Conservation (phyloP, 2,113 vertebrate genomes). For the Irena cyanogastra region DNA sequence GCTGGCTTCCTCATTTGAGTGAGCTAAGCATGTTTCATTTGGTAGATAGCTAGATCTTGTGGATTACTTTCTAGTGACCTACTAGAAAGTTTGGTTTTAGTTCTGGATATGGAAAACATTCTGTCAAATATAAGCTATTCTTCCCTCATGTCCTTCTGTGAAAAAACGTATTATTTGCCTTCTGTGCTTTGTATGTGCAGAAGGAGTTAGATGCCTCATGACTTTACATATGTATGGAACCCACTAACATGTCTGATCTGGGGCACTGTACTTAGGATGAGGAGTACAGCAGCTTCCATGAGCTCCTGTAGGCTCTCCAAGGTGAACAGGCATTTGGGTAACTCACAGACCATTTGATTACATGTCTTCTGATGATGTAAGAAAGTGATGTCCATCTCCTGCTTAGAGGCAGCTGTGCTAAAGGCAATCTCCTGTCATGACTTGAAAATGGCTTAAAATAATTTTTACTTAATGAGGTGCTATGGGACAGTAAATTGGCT, state of each 20-base stretch:
- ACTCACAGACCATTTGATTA: background rate
- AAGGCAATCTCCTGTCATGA: background rate
- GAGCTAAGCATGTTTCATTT: background rate
- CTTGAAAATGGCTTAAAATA: background rate
- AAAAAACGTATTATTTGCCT: background rate
- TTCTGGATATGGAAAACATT: background rate
- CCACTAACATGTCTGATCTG: background rate
- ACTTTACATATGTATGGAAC: accelerated
- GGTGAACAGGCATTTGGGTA: background rate
- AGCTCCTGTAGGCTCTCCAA: background rate
- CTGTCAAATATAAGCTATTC: background rate
- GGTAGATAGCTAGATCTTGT: background rate
- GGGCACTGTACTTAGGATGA: background rate
- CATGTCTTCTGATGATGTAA: background rate
- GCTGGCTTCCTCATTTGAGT: background rate
- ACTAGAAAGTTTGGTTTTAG: background rate
- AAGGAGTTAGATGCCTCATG: background rate
- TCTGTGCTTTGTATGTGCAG: background rate
- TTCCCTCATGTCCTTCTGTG: background rate
- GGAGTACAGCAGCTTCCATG: background rate
- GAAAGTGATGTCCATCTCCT: background rate
- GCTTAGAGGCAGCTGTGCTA: background rate
- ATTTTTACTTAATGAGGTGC: background rate
- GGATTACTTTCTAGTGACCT: background rate
- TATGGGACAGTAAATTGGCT: background rate